phyloP scores from a whole-genome alignment of 2,888 invertebrate species.

The Cephus runcator region DNA sequence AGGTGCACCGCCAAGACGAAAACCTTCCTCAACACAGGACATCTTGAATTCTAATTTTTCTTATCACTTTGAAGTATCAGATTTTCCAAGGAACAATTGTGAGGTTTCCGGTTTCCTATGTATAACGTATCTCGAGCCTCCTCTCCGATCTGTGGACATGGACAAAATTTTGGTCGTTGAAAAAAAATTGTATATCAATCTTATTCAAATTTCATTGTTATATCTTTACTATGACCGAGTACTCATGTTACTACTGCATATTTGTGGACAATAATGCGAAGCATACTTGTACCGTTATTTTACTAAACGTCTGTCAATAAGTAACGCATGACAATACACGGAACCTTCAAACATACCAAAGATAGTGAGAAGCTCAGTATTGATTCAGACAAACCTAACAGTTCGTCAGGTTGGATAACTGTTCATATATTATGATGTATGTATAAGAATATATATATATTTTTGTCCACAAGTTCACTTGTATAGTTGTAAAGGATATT shows the following conservation, averaged over 20 bases:
- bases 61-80: background rate
- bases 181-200: no score
- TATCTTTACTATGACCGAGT: background rate
- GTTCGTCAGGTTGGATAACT: background rate
- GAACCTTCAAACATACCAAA: background rate
- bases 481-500: background rate
- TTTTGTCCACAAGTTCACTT: background rate
- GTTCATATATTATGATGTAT: background rate
- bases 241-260: background rate
- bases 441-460: background rate
- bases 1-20: slow-evolving; percentile 56
- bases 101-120: background rate
- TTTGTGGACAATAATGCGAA: background rate
- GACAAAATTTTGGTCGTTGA: no score
- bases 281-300: background rate
- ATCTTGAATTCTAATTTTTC: background rate
- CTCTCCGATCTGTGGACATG: background rate
- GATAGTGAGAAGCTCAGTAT: background rate
- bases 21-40: slow-evolving; percentile 50
- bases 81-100: background rate
- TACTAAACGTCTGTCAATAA: background rate
- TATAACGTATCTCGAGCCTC: background rate
- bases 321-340: background rate
- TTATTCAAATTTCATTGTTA: background rate
- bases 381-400: background rate